These are phyloP conservation scores for Achlya flavicornis DNA, from an alignment of 2,888 invertebrate genomes.

Conservation along the genomic window DNA sequence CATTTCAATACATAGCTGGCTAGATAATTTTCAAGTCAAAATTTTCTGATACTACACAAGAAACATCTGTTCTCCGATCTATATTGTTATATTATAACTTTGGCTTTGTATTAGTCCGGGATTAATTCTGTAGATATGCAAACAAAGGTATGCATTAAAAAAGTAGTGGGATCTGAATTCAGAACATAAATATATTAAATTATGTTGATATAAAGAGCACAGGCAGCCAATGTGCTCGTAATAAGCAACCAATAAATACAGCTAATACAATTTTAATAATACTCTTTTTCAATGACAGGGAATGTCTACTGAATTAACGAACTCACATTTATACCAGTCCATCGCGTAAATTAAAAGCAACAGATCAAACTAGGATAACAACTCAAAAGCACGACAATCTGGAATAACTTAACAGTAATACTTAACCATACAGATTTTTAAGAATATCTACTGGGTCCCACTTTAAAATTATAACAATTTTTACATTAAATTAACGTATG, in stretches of 20 bases:
- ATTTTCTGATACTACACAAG: conserved; percentile 22
- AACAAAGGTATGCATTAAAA: conserved; percentile 7
- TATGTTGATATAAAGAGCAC: not conserved
- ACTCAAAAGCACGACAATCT: conserved; percentile 71
- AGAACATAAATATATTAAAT: conserved; percentile 28
- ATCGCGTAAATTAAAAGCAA: conserved; percentile 28
- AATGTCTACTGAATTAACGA: conserved; percentile 58
- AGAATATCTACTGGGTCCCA: conserved; percentile 79
- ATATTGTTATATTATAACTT: conserved; percentile 47
- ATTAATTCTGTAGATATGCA: conserved; percentile 31
- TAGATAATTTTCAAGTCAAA: conserved; percentile 23
- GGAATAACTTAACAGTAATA: conserved; percentile 79
- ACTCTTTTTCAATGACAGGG: conserved; percentile 43
- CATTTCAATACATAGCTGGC: conserved; percentile 22
- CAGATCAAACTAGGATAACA: conserved; percentile 46
- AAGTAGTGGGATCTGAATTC: conserved; percentile 42
- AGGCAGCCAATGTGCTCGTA: conserved; percentile 10
- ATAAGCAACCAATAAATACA: conserved; percentile 5
- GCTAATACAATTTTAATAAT: conserved; percentile 12
- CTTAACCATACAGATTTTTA: conserved; percentile 72
- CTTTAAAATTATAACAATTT: conserved; percentile 65
- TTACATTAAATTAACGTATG: conserved; percentile 53
- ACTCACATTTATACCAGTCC: conserved; percentile 39
- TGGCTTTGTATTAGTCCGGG: conserved; percentile 57
- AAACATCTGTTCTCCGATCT: conserved; percentile 28